A percentile compares a stretch with the other conserved stretches of the same genome.
Evolutionary conservation across 1,140 invertebrate genomes (phyloP).

Genomic region (Pseudomyrmex cubaensis): DNA sequence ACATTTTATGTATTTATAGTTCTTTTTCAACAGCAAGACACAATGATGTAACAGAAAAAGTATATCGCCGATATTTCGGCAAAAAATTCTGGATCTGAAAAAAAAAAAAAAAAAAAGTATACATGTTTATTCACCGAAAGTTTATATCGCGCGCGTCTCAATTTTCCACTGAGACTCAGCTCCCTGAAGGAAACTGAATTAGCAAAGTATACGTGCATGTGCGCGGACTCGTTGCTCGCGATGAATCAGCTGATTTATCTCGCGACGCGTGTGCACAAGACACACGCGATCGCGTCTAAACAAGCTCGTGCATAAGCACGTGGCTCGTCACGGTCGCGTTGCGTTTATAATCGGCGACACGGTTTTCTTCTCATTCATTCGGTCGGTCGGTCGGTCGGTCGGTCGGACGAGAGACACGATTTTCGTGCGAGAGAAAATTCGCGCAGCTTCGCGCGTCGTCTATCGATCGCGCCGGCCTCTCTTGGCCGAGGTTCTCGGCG

Average conservation of each 20-base stretch:
- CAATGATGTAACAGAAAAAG: too few relatives aligned
- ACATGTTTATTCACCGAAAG: background rate
- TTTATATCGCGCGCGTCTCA: background rate
- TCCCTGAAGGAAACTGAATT: slow-evolving; percentile 13
- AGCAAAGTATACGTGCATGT: background rate
- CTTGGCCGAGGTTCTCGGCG: slow-evolving; percentile 27
- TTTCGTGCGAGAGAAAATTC: slow-evolving; percentile 7
- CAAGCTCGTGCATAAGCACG: slow-evolving; percentile 16
- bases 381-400: background rate
- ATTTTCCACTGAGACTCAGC: background rate
- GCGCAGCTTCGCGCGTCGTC: slow-evolving; percentile 5
- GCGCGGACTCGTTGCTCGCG: background rate
- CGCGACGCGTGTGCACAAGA: slow-evolving; percentile 10
- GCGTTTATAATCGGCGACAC: slow-evolving; percentile 23
- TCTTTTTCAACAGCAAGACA: too few relatives aligned
- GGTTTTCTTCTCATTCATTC: slow-evolving; percentile 23
- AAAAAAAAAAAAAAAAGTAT: too few relatives aligned
- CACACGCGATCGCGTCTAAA: too few relatives aligned
- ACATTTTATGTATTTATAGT: too few relatives aligned
- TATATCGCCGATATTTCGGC: too few relatives aligned
- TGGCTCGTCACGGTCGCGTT: slow-evolving; percentile 13
- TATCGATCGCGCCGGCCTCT: slow-evolving; percentile 48
- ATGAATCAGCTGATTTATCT: slow-evolving; percentile 36
- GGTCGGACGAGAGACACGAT: background rate
- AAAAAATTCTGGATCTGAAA: too few relatives aligned